Base-by-base conservation (phyloP, 2,888 invertebrate genomes). In the Antitype chi region DNA sequence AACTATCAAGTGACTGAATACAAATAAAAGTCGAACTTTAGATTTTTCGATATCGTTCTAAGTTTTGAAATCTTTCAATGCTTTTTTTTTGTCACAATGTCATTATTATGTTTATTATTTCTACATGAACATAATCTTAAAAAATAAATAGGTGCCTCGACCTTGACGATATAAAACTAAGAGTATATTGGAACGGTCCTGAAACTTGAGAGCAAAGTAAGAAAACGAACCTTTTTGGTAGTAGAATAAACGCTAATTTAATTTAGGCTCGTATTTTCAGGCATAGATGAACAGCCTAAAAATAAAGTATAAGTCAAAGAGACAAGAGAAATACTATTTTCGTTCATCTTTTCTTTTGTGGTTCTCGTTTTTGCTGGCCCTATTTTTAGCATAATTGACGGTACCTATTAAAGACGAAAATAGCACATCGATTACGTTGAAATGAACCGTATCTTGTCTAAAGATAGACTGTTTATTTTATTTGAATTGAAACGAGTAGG, bases 381-480 rank as follows among this genome's bases (percentile, higher is more conserved):
- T 79, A 80, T 62, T 81, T 63, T 81, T 80, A 47, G 15, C 11
- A n/a, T 55, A 62, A 62, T 49, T 81, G 6, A 23, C 53, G 20
- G 6, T 15, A 32, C 32, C 32, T 32, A 15, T 1, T 20, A 4
- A 20, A 28, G 7, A 49, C 6, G 2, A 28, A 74, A 63, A 74
- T 55, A 63, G 17, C 1, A 3, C 20, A 23, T 1, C 0, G 5
- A 28, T 55, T 63, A 13, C 2, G 1, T 47, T 11, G 1, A 23
- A 70, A 79, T 52, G 13, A 6, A 0, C 20, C 11, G 6, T 28
- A 52, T 53, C 47, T 43, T 28, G 8, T 52, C 5, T 38, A 23
- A 38, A 25, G 5, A 59, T 8, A 25, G 13, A 25, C 25, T 17
- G 4, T 47, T 2, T 1, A 47, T 47, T 47, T 47, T 47, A 47